Evolutionary conservation across 2,888 invertebrate genomes (phyloP), one percentile per base, ranked within the genome.

Genomic region (Acleris laterana): DNA sequence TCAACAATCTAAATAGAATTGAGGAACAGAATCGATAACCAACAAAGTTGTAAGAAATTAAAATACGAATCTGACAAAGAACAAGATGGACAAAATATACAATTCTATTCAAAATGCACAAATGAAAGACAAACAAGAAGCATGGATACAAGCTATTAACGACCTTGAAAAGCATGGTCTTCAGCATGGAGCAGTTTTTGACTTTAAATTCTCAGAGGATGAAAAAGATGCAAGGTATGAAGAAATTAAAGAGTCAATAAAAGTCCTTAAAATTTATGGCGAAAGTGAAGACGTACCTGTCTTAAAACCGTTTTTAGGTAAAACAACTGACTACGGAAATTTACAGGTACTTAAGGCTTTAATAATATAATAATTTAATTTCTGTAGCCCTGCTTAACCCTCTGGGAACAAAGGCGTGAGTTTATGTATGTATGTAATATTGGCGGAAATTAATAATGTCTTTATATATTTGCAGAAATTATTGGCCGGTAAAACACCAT

Each of bases 401-500:
- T n/a, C n/a, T n/a, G n/a, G n/a, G n/a, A n/a, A n/a, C n/a, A n/a
- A n/a, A n/a, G n/a, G n/a, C n/a, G n/a, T n/a, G n/a, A n/a, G n/a
- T 11, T 11, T 1, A 28, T 7, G 9, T 32, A 11, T 11, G 32
- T 2, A 1, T 32, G 11, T 32, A 2, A 32, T 32, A 3, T 3
- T 2, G 32, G 32, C 0, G 32, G 11, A 1, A 32, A 32, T 32
- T 11, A 32, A 9, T 32, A 9, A 32, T 11, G 11, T 11, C 1
- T 32, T 32, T 32, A 11, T 11, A 11, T 11, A 32, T 32, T 87
- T 85, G 17, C 83, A 95, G 81, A 89, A 94, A 73, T 79, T 96
- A 61, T 82, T 98, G 19, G 81, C 90, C 57, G 93, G 94, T 48
- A 94, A 95, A 74, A 90, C 94, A 9, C 89, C 95, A 2, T 88